Evolutionary conservation across 2,888 invertebrate genomes (phyloP).

Genomic region (Cephus sareptanus): DNA sequence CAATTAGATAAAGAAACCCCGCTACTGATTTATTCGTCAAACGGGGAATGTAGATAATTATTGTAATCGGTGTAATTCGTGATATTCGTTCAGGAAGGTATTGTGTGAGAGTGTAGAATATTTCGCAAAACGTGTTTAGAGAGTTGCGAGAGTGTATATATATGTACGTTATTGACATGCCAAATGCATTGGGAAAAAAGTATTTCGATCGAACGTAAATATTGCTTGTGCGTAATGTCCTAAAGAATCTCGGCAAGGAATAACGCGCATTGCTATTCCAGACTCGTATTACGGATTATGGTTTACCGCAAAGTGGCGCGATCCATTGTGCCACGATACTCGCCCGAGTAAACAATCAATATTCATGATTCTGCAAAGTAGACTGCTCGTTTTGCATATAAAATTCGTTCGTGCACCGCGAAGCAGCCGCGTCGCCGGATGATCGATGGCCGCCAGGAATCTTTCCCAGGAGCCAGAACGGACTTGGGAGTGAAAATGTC

Average conservation of each 20-base stretch:
- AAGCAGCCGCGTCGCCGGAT: not conserved
- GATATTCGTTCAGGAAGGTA: not conserved
- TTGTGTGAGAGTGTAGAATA: not conserved
- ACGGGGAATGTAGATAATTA: not conserved
- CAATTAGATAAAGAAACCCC: not conserved
- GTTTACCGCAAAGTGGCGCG: constrained; percentile 25
- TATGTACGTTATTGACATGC: no score
- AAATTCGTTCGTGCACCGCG: not conserved
- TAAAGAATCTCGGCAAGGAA: not conserved
- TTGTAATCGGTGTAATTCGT: not conserved
- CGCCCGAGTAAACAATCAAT: constrained; percentile 20
- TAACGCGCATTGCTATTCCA: not conserved
- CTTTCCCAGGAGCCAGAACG: not conserved
- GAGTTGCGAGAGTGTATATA: not conserved
- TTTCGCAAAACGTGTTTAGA: not conserved
- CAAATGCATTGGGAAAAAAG: no score
- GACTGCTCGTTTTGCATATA: constrained; percentile 2
- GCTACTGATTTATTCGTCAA: not conserved
- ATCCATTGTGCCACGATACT: constrained; percentile 15
- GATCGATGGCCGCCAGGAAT: not conserved
- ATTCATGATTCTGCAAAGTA: constrained; percentile 22
- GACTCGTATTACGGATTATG: constrained; percentile 14
- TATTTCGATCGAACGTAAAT: no score
- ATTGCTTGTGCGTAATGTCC: no score
- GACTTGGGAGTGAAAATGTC: not conserved